phyloP scores from a whole-genome alignment of 1,140 invertebrate genomes.

The Drosophila auraria region DNA sequence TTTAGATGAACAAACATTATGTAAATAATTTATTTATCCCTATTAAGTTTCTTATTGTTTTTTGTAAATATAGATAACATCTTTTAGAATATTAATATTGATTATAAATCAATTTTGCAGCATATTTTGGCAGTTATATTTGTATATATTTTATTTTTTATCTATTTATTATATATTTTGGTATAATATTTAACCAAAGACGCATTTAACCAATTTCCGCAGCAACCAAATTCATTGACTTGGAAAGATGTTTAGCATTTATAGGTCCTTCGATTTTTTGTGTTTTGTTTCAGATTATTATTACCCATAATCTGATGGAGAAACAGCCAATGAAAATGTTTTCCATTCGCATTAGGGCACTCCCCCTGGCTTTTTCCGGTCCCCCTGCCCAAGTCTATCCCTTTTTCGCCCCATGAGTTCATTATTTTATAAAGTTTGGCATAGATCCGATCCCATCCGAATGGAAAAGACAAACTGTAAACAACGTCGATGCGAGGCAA shows the following conservation, averaged over 20 bases:
- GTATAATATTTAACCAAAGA: background rate
- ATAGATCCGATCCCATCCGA: conserved; percentile 21
- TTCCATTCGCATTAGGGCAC: conserved; percentile 5
- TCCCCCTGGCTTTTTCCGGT: conserved; percentile 11
- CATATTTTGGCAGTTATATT: background rate
- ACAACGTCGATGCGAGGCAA: conserved; percentile 19
- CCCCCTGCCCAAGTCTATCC: background rate
- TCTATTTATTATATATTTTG: background rate
- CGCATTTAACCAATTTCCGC: background rate
- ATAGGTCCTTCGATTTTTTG: background rate
- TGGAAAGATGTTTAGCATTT: conserved; percentile 9
- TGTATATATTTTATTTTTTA: background rate
- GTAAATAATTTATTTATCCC: no score
- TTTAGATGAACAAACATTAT: no score
- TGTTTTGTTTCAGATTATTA: conserved; percentile 3
- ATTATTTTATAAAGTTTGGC: conserved; percentile 46
- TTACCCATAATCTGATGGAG: conserved; percentile 9
- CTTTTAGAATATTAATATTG: no score
- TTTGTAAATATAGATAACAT: no score
- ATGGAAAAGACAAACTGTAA: conserved; percentile 37
- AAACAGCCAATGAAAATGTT: conserved; percentile 24
- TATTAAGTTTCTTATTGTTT: no score
- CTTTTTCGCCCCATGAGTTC: conserved; percentile 14
- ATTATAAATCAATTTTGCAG: no score
- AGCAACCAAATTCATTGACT: conserved; percentile 6